Evolutionary conservation across 2,888 invertebrate genomes (phyloP).

Genomic region (Andrena fulva): DNA sequence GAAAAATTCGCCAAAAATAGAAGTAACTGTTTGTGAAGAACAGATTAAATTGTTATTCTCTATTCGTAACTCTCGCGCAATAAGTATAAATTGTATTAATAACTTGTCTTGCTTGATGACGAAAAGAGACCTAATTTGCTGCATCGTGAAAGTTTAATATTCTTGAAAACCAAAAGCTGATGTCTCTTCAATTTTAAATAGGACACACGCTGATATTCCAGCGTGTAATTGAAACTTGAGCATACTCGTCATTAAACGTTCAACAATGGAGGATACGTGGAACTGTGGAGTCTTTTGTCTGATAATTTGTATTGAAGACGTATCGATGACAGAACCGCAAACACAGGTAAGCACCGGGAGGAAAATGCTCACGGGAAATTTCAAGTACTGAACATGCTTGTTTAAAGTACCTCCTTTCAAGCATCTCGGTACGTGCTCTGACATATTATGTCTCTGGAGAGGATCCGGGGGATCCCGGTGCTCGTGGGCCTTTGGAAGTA

Average conservation of each 20-base stretch:
- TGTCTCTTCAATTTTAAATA: no score
- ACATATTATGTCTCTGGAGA: constrained; percentile 62
- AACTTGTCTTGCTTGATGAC: no score
- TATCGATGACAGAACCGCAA: not conserved
- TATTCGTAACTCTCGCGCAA: no score
- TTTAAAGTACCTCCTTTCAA: constrained; percentile 49
- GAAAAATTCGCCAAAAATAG: no score
- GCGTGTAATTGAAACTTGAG: not conserved
- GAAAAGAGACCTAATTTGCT: no score
- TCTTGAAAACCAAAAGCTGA: no score
- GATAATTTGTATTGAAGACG: not conserved
- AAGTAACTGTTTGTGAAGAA: no score
- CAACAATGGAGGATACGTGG: not conserved
- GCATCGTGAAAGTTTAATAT: no score
- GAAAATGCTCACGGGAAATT: constrained; percentile 54
- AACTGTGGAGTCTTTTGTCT: not conserved
- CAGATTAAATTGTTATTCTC: no score
- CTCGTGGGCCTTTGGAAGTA: constrained; percentile 38
- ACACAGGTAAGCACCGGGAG: constrained; percentile 27
- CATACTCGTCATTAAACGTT: not conserved
- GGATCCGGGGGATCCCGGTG: constrained; percentile 46
- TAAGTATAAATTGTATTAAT: no score
- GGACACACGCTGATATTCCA: no score
- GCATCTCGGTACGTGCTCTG: constrained; percentile 55
- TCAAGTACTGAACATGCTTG: constrained; percentile 51